phyloP scores from a whole-genome alignment of 2,888 invertebrate genomes.

The Polyommatus iphigenia region DNA sequence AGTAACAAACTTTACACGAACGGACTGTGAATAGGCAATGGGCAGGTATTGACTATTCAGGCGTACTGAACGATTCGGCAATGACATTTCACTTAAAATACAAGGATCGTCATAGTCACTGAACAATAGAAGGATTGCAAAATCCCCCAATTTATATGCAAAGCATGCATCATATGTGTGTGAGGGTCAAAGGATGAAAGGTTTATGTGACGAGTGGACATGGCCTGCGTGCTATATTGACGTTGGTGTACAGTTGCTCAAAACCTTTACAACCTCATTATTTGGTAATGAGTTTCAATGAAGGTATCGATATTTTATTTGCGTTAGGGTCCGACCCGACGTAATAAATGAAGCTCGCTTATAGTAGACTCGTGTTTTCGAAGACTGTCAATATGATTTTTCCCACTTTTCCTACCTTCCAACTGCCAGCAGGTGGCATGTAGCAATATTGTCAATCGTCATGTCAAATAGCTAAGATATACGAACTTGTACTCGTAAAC shows the following conservation, averaged over 20 bases:
- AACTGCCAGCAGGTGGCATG: too few species aligned
- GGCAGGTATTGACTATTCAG: not conserved
- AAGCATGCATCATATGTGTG: constrained; percentile 59
- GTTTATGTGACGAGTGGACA: constrained; percentile 17
- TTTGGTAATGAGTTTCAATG: not conserved
- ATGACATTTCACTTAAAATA: constrained; percentile 15
- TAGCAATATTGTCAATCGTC: too few species aligned
- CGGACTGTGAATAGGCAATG: too few species aligned
- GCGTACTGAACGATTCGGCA: constrained; percentile 4
- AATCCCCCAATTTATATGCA: constrained; percentile 49
- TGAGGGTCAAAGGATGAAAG: constrained; percentile 51
- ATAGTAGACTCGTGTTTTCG: too few species aligned
- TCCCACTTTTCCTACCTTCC: too few species aligned
- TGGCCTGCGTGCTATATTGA: not conserved
- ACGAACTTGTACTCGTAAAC: too few species aligned
- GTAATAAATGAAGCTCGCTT: too few species aligned
- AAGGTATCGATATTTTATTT: not conserved
- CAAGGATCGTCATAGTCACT: constrained; percentile 49
- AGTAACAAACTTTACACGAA: too few species aligned
- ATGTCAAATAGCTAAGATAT: too few species aligned
- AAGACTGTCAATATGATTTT: too few species aligned
- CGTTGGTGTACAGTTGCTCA: not conserved
- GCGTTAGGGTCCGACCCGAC: too few species aligned
- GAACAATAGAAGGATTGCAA: constrained; percentile 63
- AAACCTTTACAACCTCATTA: not conserved